A percentile compares a stretch with the other conserved stretches of the same genome.
Evolutionary conservation across 2,113 vertebrate genomes (phyloP).

Genomic region (Podiceps cristatus): DNA sequence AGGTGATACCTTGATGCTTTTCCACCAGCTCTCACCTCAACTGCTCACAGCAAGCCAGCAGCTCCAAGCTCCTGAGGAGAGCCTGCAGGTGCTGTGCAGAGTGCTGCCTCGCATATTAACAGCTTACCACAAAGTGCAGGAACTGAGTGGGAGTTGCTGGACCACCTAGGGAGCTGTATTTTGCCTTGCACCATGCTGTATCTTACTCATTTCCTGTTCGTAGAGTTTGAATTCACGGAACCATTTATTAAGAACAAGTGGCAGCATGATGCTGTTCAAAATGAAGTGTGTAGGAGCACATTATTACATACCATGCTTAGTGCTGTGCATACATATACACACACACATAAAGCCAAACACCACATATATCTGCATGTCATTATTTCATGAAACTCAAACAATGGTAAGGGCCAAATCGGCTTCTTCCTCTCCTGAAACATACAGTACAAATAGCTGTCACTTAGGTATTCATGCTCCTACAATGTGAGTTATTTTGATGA

Average conservation of each 20-base stretch:
- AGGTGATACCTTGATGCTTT: neutral
- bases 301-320: neutral
- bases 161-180: neutral
- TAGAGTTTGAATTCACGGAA: neutral
- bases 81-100: neutral
- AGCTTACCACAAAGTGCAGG: neutral
- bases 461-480: neutral
- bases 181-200: neutral
- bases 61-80: neutral
- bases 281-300: neutral
- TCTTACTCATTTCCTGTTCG: neutral
- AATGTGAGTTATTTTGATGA: neutral
- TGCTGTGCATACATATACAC: too few relatives aligned
- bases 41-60: neutral
- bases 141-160: neutral
- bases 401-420: neutral
- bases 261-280: neutral
- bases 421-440: neutral
- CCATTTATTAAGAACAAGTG: neutral
- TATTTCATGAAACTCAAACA: neutral
- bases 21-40: neutral
- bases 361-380: neutral
- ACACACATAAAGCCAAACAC: rapidly evolving
- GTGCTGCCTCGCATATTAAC: neutral
- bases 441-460: neutral